Evolutionary conservation across 1,140 invertebrate genomes (phyloP), one percentile per base, ranked within the genome.

Genomic region (Drosophila simulans): DNA sequence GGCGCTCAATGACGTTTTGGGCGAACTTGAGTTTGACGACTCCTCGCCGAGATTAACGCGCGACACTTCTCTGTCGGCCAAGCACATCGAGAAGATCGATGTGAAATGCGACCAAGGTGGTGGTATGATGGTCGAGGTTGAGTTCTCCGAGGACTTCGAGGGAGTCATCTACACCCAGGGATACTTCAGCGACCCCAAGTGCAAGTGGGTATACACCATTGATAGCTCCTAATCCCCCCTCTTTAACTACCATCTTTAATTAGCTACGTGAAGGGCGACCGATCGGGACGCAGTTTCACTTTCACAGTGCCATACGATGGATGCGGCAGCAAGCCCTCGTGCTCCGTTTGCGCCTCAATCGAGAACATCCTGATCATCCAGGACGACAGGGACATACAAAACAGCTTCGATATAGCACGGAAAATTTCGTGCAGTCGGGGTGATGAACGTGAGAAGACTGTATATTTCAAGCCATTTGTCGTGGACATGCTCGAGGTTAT

Each of bases 101-200:
- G 95, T 95, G 0, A 93, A 95, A 81, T 96, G 95, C 76, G 93
- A 93, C 5, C 92, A 92, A 5, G 91, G 92, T 4, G 91, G 92
- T 37, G 94, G 92, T 13, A 95, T 96, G 79, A 92, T 93, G 35
- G 95, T 96, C 2, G 94, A 94, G 34, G 93, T 96, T 0, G 93
- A 95, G 27, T 96, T 96, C 81, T 92, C 94, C 4, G 93, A 94
- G 42, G 92, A 94, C 1, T 96, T 95, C 74, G 93, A 95, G 68
- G 95, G 95, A n/a, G 93, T 96, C 15, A 94, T 96, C 34, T 96
- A 96, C 93, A 96, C 95, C 73, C 95, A 96, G 83, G 95, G 95
- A 12, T 94, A 94, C 64, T 94, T 94, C 74, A 94, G 93, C 39
- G 94, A 96, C 80, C 94, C 94, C 11, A 94, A 94, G 60, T 96